A percentile compares a stretch with the other conserved stretches of the same genome.
These are phyloP conservation scores for Eueides isabella DNA, from an alignment of 1,140 invertebrate species.

Conservation along the genomic window DNA sequence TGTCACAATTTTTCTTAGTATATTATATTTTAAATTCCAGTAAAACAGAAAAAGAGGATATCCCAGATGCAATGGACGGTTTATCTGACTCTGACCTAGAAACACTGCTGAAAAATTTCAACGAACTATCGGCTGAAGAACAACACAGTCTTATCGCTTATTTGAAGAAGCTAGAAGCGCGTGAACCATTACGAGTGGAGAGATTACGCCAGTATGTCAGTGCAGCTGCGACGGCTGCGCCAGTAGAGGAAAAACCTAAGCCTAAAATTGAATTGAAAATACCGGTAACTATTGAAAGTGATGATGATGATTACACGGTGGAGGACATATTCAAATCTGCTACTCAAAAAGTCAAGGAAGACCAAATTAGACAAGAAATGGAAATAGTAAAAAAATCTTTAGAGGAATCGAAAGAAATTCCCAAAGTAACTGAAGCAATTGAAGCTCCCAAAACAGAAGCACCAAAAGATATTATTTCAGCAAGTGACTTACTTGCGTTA, in stretches of 20 bases:
- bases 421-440: background rate
- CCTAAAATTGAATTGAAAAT: background rate
- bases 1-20: background rate
- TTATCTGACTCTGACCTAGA: constrained; percentile 89
- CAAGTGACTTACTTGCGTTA: constrained; percentile 64
- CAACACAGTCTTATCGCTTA: constrained; percentile 90
- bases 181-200: constrained; percentile 87
- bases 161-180: constrained; percentile 88
- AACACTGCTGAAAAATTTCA: constrained; percentile 89
- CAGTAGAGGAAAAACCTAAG: constrained; percentile 21
- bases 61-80: constrained; percentile 84
- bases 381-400: constrained; percentile 75
- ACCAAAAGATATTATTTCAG: constrained; percentile 56
- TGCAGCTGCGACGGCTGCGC: constrained; percentile 47
- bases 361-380: constrained; percentile 75
- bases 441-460: constrained; percentile 26
- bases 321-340: constrained; percentile 73
- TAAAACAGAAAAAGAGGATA: constrained; percentile 51
- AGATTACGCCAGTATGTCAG: constrained; percentile 82
- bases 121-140: constrained; percentile 88
- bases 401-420: constrained; percentile 50
- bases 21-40: constrained; percentile 40
- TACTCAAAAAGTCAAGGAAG: constrained; percentile 71
- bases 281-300: constrained; percentile 56
- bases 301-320: constrained; percentile 74